These are phyloP conservation scores for Zoanthus solanderi DNA, from an alignment of 92 coral and sea anemone genomes.

Conservation along the genomic window DNA sequence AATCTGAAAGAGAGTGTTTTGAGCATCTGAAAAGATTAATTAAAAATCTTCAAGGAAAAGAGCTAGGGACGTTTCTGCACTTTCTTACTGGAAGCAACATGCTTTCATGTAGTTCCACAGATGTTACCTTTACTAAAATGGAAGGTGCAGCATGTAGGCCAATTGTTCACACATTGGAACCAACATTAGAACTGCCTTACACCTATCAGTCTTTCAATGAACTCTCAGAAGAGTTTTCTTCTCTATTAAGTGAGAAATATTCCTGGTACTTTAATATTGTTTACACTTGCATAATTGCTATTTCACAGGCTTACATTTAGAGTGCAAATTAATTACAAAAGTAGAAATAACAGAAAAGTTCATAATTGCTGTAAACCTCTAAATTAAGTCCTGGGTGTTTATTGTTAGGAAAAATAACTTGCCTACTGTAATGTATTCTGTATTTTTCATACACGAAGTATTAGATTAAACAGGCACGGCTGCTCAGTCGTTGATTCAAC, in stretches of 20 bases:
- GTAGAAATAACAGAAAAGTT: slow-evolving; percentile 2
- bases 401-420: slow-evolving; percentile 8
- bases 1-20: slow-evolving; percentile 14
- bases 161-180: slow-evolving; percentile 55
- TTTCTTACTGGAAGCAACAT: slow-evolving; percentile 55
- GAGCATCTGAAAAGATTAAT: slow-evolving; percentile 39
- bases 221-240: slow-evolving; percentile 10
- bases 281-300: slow-evolving; percentile 10
- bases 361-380: slow-evolving; percentile 15
- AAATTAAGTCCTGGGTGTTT: slow-evolving; percentile 14
- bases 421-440: background rate
- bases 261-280: background rate
- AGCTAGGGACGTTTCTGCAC: slow-evolving; percentile 25
- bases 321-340: slow-evolving; percentile 5
- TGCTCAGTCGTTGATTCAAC: too few species aligned
- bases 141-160: slow-evolving; percentile 58
- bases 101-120: slow-evolving; percentile 34
- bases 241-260: slow-evolving; percentile 5
- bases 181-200: slow-evolving; percentile 22
- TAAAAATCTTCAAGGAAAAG: slow-evolving; percentile 32
- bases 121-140: slow-evolving; percentile 47
- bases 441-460: too few species aligned
- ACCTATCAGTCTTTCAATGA: slow-evolving; percentile 17
- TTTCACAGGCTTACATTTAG: slow-evolving; percentile 25
- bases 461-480: too few species aligned